phyloP scores from a whole-genome alignment of 2,797 vertebrate genomes.

The Chromobotia macracanthus region DNA sequence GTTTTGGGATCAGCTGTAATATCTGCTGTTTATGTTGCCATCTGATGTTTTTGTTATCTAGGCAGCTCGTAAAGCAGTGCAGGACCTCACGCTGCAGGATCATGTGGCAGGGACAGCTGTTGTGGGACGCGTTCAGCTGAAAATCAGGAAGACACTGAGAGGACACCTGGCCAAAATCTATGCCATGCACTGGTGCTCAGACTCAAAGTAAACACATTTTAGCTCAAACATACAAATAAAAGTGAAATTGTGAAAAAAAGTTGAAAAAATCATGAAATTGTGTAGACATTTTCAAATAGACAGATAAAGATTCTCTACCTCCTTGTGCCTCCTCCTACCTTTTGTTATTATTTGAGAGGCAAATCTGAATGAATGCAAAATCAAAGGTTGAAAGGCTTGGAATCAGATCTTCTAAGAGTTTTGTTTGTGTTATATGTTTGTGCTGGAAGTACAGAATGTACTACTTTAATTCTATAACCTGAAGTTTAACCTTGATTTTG shows the following conservation, averaged over 20 bases:
- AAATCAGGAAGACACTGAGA: conserved; percentile 90
- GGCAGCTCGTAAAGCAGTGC: conserved; percentile 90
- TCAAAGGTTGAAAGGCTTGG: conserved; percentile 42
- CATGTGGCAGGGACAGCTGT: conserved; percentile 77
- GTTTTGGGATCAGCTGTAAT: neutral
- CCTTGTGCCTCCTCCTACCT: conserved; percentile 1
- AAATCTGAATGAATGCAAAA: conserved; percentile 35
- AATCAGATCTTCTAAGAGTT: neutral
- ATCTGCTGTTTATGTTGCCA: neutral
- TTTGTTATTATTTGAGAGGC: neutral
- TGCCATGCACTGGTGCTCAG: conserved; percentile 94
- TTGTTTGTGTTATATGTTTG: neutral
- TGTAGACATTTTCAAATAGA: too few relatives aligned
- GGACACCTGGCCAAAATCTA: conserved; percentile 98
- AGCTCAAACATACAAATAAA: conserved; percentile 30
- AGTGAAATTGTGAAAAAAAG: too few relatives aligned
- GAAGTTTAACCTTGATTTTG: too few relatives aligned
- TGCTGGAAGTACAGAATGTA: neutral
- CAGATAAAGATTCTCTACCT: neutral
- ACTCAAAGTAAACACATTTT: conserved; percentile 84
- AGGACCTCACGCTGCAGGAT: conserved; percentile 88
- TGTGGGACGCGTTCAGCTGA: conserved; percentile 88
- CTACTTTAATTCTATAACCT: neutral
- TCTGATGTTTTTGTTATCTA: conserved; percentile 61
- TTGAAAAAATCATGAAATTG: neutral